Evolutionary conservation across 2,888 invertebrate genomes (phyloP).

Genomic region (Scelioninae gen. 1): DNA sequence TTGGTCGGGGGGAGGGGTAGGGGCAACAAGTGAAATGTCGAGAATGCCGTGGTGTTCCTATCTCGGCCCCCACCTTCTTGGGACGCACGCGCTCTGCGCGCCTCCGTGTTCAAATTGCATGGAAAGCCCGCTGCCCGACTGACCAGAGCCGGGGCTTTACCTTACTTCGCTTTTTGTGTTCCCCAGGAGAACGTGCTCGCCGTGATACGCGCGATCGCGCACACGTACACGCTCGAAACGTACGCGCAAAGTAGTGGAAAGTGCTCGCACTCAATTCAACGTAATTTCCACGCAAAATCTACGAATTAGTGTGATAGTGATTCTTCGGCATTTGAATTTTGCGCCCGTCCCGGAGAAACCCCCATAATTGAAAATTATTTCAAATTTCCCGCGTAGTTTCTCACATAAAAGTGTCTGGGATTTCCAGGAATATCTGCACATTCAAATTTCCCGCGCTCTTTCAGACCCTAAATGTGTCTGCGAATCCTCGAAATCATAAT

Average conservation of each 20-base stretch:
- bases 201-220: conserved; percentile 46
- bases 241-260: conserved; percentile 36
- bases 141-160: conserved; percentile 74
- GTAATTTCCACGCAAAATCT: conserved; percentile 24
- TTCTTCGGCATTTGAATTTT: too few relatives aligned
- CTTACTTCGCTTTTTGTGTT: conserved; percentile 83
- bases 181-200: conserved; percentile 76
- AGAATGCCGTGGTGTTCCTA: conserved; percentile 75
- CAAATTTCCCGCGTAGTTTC: too few relatives aligned
- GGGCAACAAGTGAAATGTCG: conserved; percentile 74
- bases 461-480: too few relatives aligned
- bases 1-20: conserved; percentile 56
- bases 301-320: too few relatives aligned
- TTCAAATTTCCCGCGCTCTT: too few relatives aligned
- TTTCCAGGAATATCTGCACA: too few relatives aligned
- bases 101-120: conserved; percentile 78
- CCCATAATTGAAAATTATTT: too few relatives aligned
- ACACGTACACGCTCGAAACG: conserved; percentile 16
- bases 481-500: too few relatives aligned
- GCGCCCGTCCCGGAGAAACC: too few relatives aligned
- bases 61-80: conserved; percentile 63
- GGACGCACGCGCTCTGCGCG: conserved; percentile 76
- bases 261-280: conserved; percentile 12
- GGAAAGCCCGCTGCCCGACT: conserved; percentile 82
- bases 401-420: too few relatives aligned